Evolutionary conservation across 1,140 invertebrate genomes (phyloP).

Genomic region (Drosophila punjabiensis): DNA sequence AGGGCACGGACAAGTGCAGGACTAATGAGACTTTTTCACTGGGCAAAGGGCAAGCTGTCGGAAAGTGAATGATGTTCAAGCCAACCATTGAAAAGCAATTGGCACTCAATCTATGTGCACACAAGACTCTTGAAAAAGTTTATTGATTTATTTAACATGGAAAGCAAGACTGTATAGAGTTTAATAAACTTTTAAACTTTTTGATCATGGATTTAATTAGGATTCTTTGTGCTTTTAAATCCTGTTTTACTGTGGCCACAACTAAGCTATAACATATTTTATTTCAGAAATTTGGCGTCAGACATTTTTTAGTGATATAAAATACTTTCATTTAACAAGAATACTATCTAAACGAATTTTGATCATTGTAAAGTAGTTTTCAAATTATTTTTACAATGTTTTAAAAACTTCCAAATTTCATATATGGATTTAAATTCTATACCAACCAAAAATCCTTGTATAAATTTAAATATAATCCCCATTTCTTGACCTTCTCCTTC

Average conservation of each 20-base stretch:
- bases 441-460: not conserved
- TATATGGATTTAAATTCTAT: not conserved
- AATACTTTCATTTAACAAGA: too few species aligned
- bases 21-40: constrained; percentile 40
- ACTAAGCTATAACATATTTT: too few species aligned
- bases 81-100: constrained; percentile 4
- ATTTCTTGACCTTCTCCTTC: not conserved
- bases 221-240: not conserved
- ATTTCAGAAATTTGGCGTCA: too few species aligned
- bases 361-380: not conserved
- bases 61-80: constrained; percentile 16
- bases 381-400: not conserved
- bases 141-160: constrained; percentile 3
- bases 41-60: constrained; percentile 7
- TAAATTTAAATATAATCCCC: not conserved
- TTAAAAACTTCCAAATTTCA: too few species aligned
- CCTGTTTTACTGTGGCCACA: too few species aligned
- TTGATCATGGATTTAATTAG: not conserved
- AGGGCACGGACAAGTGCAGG: constrained; percentile 8
- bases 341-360: too few species aligned
- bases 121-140: not conserved
- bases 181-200: not conserved
- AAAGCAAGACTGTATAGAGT: not conserved
- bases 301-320: not conserved
- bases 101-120: constrained; percentile 2